Percentiles rank a stretch among this genome's conserved stretches.
Conservation (phyloP, 2,113 vertebrate species). For the Antidorcas marsupialis region DNA sequence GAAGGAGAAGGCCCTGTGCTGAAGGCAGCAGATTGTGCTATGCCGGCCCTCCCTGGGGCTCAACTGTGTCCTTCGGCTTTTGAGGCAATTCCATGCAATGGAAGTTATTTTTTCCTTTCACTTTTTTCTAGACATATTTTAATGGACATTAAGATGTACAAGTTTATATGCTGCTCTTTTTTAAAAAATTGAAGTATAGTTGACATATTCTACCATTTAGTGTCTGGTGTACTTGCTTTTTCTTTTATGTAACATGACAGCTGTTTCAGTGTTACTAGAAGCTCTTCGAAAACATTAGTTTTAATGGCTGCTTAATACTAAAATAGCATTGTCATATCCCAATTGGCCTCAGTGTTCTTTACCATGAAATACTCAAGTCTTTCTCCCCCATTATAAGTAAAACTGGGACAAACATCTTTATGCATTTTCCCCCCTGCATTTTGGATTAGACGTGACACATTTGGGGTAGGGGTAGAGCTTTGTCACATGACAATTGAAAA, state of each 20-base stretch:
- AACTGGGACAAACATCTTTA: background rate
- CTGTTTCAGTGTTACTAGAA: background rate
- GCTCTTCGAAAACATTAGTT: background rate
- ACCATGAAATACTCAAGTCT: background rate
- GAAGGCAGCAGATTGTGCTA: background rate
- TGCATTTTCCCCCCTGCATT: background rate
- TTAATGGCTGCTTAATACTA: background rate
- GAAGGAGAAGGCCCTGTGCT: background rate
- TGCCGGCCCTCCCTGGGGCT: fast-evolving
- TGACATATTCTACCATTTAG: background rate
- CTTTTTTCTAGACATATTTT: background rate
- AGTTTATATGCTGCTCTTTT: background rate
- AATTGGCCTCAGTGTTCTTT: background rate
- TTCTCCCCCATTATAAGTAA: background rate
- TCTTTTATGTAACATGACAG: background rate
- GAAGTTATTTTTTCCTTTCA: background rate
- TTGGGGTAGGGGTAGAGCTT: background rate
- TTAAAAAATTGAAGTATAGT: background rate
- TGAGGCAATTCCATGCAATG: background rate
- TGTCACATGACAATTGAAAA: background rate
- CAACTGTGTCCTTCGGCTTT: background rate
- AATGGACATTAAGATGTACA: background rate
- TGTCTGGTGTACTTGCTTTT: background rate
- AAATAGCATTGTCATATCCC: background rate
- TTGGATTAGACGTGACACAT: background rate